Evolutionary conservation across 2,888 invertebrate genomes (phyloP), one percentile per base, ranked within the genome.

Genomic region (Frankliniella fusca): DNA sequence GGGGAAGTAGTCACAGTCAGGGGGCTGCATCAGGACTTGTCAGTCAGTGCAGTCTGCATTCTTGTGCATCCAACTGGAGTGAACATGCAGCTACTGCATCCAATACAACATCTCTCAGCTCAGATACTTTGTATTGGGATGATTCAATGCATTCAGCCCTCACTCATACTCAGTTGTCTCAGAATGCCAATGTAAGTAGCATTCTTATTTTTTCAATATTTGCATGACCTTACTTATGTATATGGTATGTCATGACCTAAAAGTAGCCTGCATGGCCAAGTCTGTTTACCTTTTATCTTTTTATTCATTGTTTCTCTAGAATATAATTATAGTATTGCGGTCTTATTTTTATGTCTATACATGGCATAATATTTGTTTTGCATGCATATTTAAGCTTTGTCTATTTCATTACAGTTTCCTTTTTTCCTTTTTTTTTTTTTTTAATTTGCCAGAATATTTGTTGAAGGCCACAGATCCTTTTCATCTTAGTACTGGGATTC

Each of bases 71-170:
- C 1, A 95, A 94, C 86, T 76, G 70, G 70, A 76, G 70, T 76
- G 70, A 76, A 93, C 93, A 83, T 88, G 92, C 81, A 94, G 93
- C 80, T 93, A 92, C 0, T 10, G 93, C 93, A 0, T 95, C 95
- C 80, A 95, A 95, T 86, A 94, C 94, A 38, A 95, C 95, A 20
- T 95, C 95, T 0, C 89, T 95, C 20, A 96, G 95, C 87, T 95
- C 95, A 11, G 96, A 96, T 85, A 95, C 95, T 1, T 90, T 96
- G 0, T 95, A 95, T 86, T 95, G 95, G 94, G 95, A 95, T 81
- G 85, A 85, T 80, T 84, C 84, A 18, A 80, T 82, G 48, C 81
- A 83, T 61, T 82, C 85, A 18, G 82, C 83, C 23, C 83, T 84
- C 81, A 83, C 85, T 18, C 84, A 85, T 2, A 85, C 85, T 50